phyloP scores from a whole-genome alignment of 2,888 invertebrate genomes.

The Cryptocephalus primarius region DNA sequence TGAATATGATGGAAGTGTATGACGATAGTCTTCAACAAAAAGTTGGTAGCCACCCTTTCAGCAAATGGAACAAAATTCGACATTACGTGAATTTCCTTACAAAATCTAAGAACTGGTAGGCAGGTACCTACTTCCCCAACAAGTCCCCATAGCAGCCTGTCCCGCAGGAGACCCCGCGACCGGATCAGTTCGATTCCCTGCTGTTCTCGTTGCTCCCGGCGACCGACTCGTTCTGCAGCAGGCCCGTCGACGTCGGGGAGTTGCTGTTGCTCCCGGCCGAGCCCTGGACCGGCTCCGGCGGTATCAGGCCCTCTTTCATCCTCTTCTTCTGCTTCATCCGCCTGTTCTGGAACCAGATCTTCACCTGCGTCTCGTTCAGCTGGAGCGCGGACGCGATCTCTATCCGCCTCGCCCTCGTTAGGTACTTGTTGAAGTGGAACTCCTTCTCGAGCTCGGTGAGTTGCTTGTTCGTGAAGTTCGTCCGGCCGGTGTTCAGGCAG shows the following conservation, averaged over 20 bases:
- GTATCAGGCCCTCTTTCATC: slow-evolving; percentile 78
- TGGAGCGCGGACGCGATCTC: slow-evolving; percentile 95
- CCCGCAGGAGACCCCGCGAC: too few relatives aligned
- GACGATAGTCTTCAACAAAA: too few relatives aligned
- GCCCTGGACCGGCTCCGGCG: slow-evolving; percentile 42
- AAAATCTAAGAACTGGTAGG: too few relatives aligned
- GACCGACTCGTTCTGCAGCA: slow-evolving; percentile 31
- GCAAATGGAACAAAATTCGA: too few relatives aligned
- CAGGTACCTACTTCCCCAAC: too few relatives aligned
- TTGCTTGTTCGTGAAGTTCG: slow-evolving; percentile 99
- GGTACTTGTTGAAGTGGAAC: slow-evolving; percentile 98
- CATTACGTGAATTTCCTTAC: too few relatives aligned
- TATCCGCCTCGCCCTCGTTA: slow-evolving; percentile 91
- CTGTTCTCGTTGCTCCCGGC: slow-evolving; percentile 58
- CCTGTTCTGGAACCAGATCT: slow-evolving; percentile 98
- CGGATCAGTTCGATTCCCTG: slow-evolving; percentile 33
- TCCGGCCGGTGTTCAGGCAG: slow-evolving; percentile 74
- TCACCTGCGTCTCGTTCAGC: slow-evolving; percentile 92
- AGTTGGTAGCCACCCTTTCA: too few relatives aligned
- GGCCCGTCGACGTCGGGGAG: slow-evolving; percentile 35
- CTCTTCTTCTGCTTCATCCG: slow-evolving; percentile 98
- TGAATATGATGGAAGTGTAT: too few relatives aligned
- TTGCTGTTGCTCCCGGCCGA: slow-evolving; percentile 31
- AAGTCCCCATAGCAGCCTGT: too few relatives aligned
- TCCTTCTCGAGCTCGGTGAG: slow-evolving; percentile 98